Base-by-base conservation (phyloP, 2,113 vertebrate genomes). In the Pluvianellus socialis region DNA sequence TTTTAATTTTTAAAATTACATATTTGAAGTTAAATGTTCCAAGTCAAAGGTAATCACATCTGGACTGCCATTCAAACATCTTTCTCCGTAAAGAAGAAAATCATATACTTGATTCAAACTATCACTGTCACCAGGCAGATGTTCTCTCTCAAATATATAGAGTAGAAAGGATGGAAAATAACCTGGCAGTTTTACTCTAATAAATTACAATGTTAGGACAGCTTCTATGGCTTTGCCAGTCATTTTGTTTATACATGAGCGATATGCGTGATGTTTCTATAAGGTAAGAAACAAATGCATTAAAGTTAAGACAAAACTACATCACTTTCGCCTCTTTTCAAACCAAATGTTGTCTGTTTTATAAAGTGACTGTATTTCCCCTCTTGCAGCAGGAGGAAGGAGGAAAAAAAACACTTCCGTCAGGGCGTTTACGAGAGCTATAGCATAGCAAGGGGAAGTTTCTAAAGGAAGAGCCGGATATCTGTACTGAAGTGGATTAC, bases 401-500 rank as follows among this genome's bases (percentile, higher is more conserved):
- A 91, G 94, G 90, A 79, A 96, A 97, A 95, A 86, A 66, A 2
- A 19, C 88, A 79, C 94, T 96, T 97, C 97, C 79, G 27, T 55
- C 79, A 12, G 82, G 79, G 88, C 49, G 9, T 92, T 96, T 67
- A 91, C 92, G 82, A 92, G 92, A 94, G 88, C 84, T 96, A 87
- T 86, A 96, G 66, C 30, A 82, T 74, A 66, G 91, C 81, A 86
- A 92, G 83, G 94, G 75, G 86, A 96, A 93, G 66, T 96, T 96
- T 96, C 94, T 95, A 30, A 88, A 94, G 92, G 96, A 97, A 97
- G 70, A 96, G 52, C 62, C 75, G 92, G 83, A 94, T 95, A 94
- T 95, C 94, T 98, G 91, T 45, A 9, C 63, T 81, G 77, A 87
- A 87, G 87, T 85, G 82, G 95, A 95, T 96, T 96, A 84, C 82